Percentiles rank a stretch among this genome's conserved stretches.
Evolutionary conservation across 1,140 invertebrate genomes (phyloP).

Genomic region (Oppia nitens): DNA sequence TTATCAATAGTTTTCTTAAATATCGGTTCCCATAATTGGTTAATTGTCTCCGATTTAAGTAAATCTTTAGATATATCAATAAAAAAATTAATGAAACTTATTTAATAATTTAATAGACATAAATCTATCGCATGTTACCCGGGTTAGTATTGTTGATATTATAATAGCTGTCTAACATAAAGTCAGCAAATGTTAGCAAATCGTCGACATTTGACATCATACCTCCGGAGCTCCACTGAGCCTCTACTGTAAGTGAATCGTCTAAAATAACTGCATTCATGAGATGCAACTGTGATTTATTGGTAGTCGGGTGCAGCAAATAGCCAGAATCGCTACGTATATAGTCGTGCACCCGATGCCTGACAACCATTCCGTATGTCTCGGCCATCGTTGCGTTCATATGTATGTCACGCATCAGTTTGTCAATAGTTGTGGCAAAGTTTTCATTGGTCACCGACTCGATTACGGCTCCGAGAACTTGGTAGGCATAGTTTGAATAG

Average conservation of each 20-base stretch:
- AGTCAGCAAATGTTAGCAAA: not conserved
- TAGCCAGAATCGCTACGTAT: not conserved
- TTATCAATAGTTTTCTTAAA: too few species aligned
- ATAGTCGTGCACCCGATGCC: not conserved
- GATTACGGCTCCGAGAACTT: constrained; percentile 9
- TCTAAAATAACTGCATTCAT: not conserved
- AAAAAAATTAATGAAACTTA: too few species aligned
- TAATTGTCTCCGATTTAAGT: too few species aligned
- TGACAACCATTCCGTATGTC: not conserved
- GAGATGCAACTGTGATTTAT: not conserved
- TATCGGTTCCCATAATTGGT: too few species aligned
- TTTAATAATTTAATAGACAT: too few species aligned
- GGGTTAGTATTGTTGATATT: not conserved
- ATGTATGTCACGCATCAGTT: not conserved
- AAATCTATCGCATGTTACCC: too few species aligned
- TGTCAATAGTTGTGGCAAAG: not conserved
- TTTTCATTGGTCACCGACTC: constrained; percentile 5
- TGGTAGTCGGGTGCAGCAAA: too few species aligned
- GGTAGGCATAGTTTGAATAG: constrained; percentile 14
- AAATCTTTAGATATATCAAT: too few species aligned
- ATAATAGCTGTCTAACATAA: not conserved
- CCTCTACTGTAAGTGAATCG: not conserved
- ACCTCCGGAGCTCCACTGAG: constrained; percentile 6
- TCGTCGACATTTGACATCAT: constrained; percentile 9
- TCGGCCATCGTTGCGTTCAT: not conserved